These are phyloP conservation scores for Alcedo quadribrachys DNA, from an alignment of 2,797 vertebrate species.

Conservation along the genomic window DNA sequence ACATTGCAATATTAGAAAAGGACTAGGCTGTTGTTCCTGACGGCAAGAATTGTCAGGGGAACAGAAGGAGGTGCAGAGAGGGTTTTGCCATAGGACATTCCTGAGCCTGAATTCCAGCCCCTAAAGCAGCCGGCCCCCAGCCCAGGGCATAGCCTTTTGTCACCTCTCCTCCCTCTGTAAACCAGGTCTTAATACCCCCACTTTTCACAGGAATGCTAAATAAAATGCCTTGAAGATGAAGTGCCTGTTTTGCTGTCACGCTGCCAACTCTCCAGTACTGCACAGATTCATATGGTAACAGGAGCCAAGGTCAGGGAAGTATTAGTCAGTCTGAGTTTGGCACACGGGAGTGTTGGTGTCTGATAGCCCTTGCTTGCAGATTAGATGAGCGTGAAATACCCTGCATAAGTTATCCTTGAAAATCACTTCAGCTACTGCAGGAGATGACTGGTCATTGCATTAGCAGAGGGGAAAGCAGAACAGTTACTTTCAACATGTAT, in stretches of 20 bases:
- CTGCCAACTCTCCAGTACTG: slow-evolving; percentile 19
- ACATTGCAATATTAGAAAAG: neutral
- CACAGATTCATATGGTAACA: neutral
- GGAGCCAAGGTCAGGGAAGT: slow-evolving; percentile 61
- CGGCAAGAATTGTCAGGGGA: neutral
- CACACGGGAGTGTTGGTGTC: neutral
- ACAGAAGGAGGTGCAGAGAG: neutral
- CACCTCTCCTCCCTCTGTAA: slow-evolving; percentile 38
- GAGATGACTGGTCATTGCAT: neutral
- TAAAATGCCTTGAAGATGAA: slow-evolving; percentile 57
- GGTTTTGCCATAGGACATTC: slow-evolving; percentile 6
- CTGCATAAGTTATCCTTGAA: slow-evolving; percentile 17
- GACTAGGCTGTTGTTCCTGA: neutral
- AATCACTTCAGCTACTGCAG: slow-evolving; percentile 28
- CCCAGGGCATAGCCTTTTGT: slow-evolving; percentile 17
- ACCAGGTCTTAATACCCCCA: slow-evolving; percentile 18
- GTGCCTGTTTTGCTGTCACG: slow-evolving; percentile 29
- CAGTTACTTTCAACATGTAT: neutral
- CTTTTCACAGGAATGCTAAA: slow-evolving; percentile 51
- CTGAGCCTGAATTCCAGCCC: slow-evolving; percentile 50
- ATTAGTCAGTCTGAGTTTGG: slow-evolving; percentile 52
- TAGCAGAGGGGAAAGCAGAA: neutral
- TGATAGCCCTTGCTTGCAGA: neutral
- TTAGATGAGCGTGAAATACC: slow-evolving; percentile 39
- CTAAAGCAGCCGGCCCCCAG: neutral